A percentile compares a stretch with the other conserved stretches of the same genome.
phyloP scores from a whole-genome alignment of 2,797 vertebrate species.

The Mormyrus proboscirostris region DNA sequence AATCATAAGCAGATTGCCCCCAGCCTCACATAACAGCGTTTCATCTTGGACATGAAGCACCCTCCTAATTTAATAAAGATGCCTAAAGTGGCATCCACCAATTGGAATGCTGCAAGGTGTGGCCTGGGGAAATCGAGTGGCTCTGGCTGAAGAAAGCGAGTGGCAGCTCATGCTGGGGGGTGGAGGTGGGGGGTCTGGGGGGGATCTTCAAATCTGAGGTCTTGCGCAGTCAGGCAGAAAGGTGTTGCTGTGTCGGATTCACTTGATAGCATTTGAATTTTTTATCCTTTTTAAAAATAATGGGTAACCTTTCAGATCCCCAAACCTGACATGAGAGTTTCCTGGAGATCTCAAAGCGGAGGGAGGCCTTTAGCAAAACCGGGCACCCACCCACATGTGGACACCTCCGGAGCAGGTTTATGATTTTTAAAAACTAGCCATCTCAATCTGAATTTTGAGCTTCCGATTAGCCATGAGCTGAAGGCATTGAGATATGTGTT shows the following conservation, averaged over 20 bases:
- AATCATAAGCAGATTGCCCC: conserved; percentile 30
- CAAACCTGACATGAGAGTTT: not conserved
- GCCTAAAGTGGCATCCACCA: not conserved
- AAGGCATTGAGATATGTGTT: not conserved
- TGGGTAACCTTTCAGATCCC: not conserved
- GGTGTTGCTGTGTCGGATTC: not conserved
- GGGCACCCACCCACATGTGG: not conserved
- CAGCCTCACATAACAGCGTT: not conserved
- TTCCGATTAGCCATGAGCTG: not conserved
- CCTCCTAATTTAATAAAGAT: not conserved
- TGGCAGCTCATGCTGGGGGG: not conserved
- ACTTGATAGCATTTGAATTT: not conserved
- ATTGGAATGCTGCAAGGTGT: not conserved
- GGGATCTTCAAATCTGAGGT: not conserved
- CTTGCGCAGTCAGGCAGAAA: not conserved
- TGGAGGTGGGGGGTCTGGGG: not conserved
- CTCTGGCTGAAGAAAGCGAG: not conserved
- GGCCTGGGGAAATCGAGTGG: not conserved
- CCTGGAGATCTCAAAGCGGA: not conserved
- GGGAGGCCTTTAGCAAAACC: not conserved
- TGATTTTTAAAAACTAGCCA: not conserved
- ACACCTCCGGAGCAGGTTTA: not conserved
- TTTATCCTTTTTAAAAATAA: not conserved
- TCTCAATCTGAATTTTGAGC: not conserved
- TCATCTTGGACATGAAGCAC: not conserved